These are phyloP conservation scores for Sanderia malayensis DNA, from an alignment of 30 jellyfish, hydroid and myxozoan genomes.

Conservation along the genomic window DNA sequence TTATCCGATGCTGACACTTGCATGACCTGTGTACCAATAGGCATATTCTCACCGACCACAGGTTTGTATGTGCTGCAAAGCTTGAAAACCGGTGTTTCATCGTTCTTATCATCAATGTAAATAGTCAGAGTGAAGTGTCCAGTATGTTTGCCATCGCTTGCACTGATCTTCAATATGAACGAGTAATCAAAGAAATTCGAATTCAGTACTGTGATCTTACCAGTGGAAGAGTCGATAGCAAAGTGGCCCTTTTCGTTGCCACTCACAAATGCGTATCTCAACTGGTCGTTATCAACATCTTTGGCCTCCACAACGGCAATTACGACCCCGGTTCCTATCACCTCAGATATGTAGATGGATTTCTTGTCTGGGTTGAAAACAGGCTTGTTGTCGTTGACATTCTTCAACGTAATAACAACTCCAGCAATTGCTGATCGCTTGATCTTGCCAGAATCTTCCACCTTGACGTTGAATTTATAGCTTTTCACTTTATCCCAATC, in stretches of 20 bases:
- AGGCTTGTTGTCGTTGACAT: conserved; percentile 89
- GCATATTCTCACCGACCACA: conserved; percentile 39
- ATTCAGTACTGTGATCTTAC: conserved; percentile 37
- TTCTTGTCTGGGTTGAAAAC: conserved; percentile 56
- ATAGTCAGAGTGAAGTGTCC: conserved; percentile 56
- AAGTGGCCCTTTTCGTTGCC: conserved; percentile 26
- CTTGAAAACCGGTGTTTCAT: conserved; percentile 47
- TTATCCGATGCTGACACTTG: conserved; percentile 57
- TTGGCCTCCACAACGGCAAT: conserved; percentile 58
- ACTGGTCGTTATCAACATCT: conserved; percentile 56
- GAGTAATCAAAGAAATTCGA: conserved; percentile 2
- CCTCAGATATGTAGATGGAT: conserved; percentile 52
- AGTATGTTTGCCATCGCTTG: conserved; percentile 57
- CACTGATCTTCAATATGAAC: conserved; percentile 49
- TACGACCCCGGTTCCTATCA: conserved; percentile 33
- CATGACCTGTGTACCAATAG: conserved; percentile 56
- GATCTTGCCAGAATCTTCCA: conserved; percentile 69
- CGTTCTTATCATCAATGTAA: conserved; percentile 57
- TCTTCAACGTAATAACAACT: conserved; percentile 56
- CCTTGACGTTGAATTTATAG: conserved; percentile 80
- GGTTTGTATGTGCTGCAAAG: conserved; percentile 43
- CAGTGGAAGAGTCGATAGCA: conserved; percentile 49
- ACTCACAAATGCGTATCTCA: conserved; percentile 46
- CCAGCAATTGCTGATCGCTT: conserved; percentile 76
- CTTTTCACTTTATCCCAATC: conserved; percentile 71